Evolutionary conservation across 1,140 invertebrate species (phyloP), one percentile per base, ranked within the genome.

Genomic region (Lysiphlebus fabarum): DNA sequence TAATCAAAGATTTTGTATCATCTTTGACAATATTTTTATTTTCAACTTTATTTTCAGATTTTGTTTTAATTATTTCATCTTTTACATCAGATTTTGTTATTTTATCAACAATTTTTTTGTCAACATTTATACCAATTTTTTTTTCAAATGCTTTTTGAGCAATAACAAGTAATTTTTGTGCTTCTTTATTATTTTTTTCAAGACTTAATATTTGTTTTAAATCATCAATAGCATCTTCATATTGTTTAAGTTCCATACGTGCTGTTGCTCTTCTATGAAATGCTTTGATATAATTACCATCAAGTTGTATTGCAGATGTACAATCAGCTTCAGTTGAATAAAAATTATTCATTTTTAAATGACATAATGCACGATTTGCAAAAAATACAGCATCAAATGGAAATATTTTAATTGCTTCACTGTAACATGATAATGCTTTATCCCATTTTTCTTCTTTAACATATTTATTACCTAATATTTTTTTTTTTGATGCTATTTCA

Each of bases 281-380:
- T 4, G 90, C 90, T 76, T 94, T 95, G 0, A 90, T 85, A 71
- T 93, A 94, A 0, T 79, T 84, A 0, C 83, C 77, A 70, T 94
- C 90, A 14, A 93, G 72, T 50, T 84, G 77, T 43, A 94, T 70
- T 0, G 91, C 87, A 40, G 81, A 71, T 1, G 84, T 86, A 68
- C 90, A 93, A 75, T 95, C 92, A 12, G 81, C 68, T 72, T 92
- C 90, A 9, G 90, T 88, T 63, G 85, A 84, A 65, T 84, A 84
- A 63, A 85, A 87, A 62, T 89, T 86, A 63, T 92, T 83, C 66
- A 87, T 83, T 74, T 95, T 95, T 9, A 96, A 78, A 65, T 90
- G 86, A 64, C 93, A 95, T 59, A 96, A 82, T 7, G 91, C 93
- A 68, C 95, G 81, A 78, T 97, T 97, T 7, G 91, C 90, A 71